phyloP scores from a whole-genome alignment of 2,797 vertebrate genomes.

The Scomberomorus guttatus region DNA sequence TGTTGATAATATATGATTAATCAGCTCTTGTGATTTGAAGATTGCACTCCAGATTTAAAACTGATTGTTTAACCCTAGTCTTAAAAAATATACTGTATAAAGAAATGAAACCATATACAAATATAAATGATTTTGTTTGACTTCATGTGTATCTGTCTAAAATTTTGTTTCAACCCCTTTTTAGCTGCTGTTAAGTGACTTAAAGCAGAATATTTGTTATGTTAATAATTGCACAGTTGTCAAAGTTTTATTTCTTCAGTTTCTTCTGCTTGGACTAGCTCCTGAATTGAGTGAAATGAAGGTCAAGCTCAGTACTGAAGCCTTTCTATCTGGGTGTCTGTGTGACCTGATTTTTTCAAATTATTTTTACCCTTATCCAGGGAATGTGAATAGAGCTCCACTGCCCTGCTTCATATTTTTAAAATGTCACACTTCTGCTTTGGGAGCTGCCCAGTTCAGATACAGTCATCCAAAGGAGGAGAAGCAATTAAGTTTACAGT shows the following conservation, averaged over 20 bases:
- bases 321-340: constrained; percentile 7
- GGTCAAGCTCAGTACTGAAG: neutral
- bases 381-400: constrained; percentile 22
- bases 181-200: neutral
- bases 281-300: neutral
- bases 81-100: too few relatives aligned
- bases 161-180: too few relatives aligned
- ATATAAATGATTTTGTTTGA: too few relatives aligned
- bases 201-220: too few relatives aligned
- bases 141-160: too few relatives aligned
- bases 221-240: too few relatives aligned
- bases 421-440: neutral
- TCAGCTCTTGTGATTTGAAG: too few relatives aligned
- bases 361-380: constrained; percentile 16
- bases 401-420: constrained; percentile 7
- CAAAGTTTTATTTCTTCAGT: neutral
- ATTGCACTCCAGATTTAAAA: too few relatives aligned
- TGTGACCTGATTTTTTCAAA: constrained; percentile 16
- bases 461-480: neutral
- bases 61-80: too few relatives aligned
- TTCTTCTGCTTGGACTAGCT: neutral
- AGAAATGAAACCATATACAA: too few relatives aligned
- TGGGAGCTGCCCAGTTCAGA: neutral
- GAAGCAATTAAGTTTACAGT: neutral
- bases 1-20: too few relatives aligned